Conservation (phyloP, 2,888 invertebrate species). For the Caprella mutica region DNA sequence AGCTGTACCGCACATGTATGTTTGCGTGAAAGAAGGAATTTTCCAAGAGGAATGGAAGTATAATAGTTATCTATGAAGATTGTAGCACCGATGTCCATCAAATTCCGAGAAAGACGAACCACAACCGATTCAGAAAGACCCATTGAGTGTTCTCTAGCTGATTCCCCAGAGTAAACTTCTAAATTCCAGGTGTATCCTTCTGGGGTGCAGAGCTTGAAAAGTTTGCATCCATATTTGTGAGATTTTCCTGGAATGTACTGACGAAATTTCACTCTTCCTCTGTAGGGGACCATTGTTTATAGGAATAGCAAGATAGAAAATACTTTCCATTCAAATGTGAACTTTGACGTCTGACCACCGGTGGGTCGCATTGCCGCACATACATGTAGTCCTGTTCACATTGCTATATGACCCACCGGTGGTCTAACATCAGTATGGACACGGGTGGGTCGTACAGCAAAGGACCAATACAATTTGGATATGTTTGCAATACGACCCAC, state of each 20-base stretch:
- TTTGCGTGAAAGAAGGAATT: conserved; percentile 8
- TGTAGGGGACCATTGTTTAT: conserved; percentile 15
- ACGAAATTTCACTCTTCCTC: conserved; percentile 13
- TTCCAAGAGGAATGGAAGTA: conserved; percentile 2
- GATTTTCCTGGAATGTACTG: conserved; percentile 17
- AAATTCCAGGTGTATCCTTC: conserved; percentile 15
- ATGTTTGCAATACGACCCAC: too few species aligned
- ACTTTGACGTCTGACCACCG: too few species aligned
- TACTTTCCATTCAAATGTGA: too few species aligned
- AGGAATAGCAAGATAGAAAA: too few species aligned
- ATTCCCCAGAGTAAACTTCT: conserved; percentile 8
- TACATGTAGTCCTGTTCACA: too few species aligned
- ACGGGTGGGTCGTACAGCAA: too few species aligned
- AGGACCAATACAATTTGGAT: too few species aligned
- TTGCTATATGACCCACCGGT: too few species aligned
- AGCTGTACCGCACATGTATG: conserved; percentile 16
- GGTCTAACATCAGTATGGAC: too few species aligned
- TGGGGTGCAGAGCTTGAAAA: conserved; percentile 15
- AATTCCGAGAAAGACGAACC: conserved; percentile 1
- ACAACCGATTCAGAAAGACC: conserved; percentile 7
- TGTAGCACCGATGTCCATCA: conserved; percentile 9
- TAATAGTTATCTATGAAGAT: conserved; percentile 10
- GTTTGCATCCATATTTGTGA: conserved; percentile 18
- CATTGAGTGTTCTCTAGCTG: background rate
- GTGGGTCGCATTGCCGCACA: too few species aligned